Evolutionary conservation across 2,797 vertebrate genomes (phyloP), one percentile per base, ranked within the genome.

Genomic region (Hafferia zeledoni): DNA sequence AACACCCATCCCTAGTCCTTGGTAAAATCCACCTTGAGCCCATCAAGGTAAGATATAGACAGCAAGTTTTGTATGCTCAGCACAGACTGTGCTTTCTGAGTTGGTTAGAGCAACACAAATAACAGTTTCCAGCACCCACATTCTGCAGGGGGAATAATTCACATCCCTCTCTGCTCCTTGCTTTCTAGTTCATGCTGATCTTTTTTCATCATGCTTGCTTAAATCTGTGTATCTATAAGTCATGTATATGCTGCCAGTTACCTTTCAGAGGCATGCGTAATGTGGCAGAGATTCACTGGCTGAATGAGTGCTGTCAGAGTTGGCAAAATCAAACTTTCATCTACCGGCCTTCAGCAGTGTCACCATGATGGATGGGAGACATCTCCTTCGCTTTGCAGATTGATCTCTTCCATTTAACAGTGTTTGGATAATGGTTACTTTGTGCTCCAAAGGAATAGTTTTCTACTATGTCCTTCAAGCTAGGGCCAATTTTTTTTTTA

Each of bases 351-450:
- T 96, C 89, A 83, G 52, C 70, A 69, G 33, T 55, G 49, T 50
- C 69, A 79, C 63, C 19, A 1, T 91, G 85, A 94, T 47, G 59
- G 46, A 96, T 93, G 70, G 49, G 44, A 91, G 71, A 56, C 47
- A 71, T 31, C 43, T 76, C 56, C 33, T 80, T 88, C 2, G 2
- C 39, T 89, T 31, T 61, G 44, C 55, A 86, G 65, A 56, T 27
- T 76, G 63, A 79, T 88, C n/a, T 87, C 53, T 92, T 92, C 59
- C 30, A 64, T 80, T 82, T 94, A 91, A 74, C 44, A 55, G 20
- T 64, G 46, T 83, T 93, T 91, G 80, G 31, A 47, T 72, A 81
- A 76, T 65, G 59, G 43, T 71, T n/a, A 41, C 53, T 57, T 33
- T 55, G 17, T 69, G 35, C 47, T 83, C 30, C 20, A 15, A 10